phyloP scores from a whole-genome alignment of 2,113 vertebrate species.

The Ariopsis seemanni region DNA sequence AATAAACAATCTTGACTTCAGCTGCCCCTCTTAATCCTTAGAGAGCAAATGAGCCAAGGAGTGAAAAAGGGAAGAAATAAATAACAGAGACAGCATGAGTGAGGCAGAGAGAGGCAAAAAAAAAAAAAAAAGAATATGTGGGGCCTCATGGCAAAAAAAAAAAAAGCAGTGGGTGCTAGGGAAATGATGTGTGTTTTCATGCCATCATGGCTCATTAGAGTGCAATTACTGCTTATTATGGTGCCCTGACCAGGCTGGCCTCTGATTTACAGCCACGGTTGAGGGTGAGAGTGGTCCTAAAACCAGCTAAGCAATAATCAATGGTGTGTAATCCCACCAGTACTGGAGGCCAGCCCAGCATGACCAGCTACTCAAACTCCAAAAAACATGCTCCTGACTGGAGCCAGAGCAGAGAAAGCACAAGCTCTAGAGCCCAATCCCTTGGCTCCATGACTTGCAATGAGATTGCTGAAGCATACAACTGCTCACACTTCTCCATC shows the following conservation, averaged over 20 bases:
- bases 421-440: background rate
- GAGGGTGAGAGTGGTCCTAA: conserved; percentile 57
- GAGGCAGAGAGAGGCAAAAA: background rate
- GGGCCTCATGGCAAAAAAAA: conserved; percentile 4
- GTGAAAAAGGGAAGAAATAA: conserved; percentile 31
- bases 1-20: conserved; percentile 50
- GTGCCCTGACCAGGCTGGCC: conserved; percentile 51
- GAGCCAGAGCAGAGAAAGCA: conserved; percentile 7
- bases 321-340: conserved; percentile 55
- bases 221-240: conserved; percentile 66
- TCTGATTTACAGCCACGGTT: conserved; percentile 63
- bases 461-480: conserved; percentile 22
- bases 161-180: conserved; percentile 42
- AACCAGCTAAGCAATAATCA: conserved; percentile 67
- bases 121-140: conserved; percentile 21
- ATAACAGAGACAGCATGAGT: conserved; percentile 24
- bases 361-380: conserved; percentile 2
- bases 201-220: conserved; percentile 66
- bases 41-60: conserved; percentile 44
- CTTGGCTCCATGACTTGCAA: conserved; percentile 22
- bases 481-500: conserved; percentile 19
- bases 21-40: conserved; percentile 35
- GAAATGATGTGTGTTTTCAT: conserved; percentile 51
- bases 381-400: conserved; percentile 35
- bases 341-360: conserved; percentile 9